Evolutionary conservation across 2,888 invertebrate species (phyloP), one percentile per base, ranked within the genome.

Genomic region (Aphidoletes aphidimyza): DNA sequence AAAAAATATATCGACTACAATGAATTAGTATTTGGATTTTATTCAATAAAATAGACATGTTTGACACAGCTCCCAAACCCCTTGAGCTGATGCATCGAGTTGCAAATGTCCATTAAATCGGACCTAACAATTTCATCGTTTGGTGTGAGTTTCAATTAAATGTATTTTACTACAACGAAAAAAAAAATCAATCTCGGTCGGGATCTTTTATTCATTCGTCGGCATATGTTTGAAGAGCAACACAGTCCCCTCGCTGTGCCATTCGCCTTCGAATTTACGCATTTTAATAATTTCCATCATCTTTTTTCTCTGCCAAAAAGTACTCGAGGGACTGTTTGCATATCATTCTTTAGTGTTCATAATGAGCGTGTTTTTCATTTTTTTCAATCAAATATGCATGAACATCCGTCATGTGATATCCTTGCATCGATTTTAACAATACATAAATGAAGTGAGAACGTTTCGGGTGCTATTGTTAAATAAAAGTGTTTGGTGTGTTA

Each of bases 261-360:
- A 26, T 17, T 5, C 22, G 54, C 69, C 30, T 17, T 69, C 69
- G 54, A 6, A 69, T 30, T 11, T 69, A 69, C 69, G 69, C 69
- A 69, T 69, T 69, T 30, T 69, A 34, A 69, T 69, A 69, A 69
- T 69, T 69, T 69, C 69, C 69, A 69, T 69, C 26, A 69, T 30
- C 22, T 3, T 54, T 22, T 54, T 6, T n/a, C 22, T 54, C 22
- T 54, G 26, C 5, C 1, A 69, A 47, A 69, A 69, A 11, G 69
- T 69, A 69, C 69, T 69, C 69, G n/a, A 69, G 69, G 69, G 69
- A 69, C 69, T 69, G 69, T 69, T 69, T 69, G 69, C 69, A 69
- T 69, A 69, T 69, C 69, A 69, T 30, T 69, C 54, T 54, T 54
- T 54, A 54, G 69, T 69, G n/a, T 30, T 69, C n/a, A 69, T 69